A percentile compares a stretch with the other conserved stretches of the same genome.
These are phyloP conservation scores for Steinernema carpocapsae DNA, from an alignment of 2,888 invertebrate genomes.

Conservation along the genomic window DNA sequence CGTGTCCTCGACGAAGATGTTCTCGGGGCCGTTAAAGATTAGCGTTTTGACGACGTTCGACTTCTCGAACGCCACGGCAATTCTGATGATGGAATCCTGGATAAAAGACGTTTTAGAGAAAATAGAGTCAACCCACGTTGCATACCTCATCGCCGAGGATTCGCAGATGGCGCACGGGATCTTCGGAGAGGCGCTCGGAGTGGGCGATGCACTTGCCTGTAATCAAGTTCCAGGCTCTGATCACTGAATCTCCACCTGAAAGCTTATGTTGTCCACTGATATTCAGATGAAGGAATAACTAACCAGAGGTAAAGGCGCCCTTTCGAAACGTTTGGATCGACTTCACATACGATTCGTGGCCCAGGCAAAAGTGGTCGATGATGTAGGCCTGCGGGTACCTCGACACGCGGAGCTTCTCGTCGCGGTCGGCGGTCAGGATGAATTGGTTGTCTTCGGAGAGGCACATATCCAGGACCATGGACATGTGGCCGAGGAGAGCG, in stretches of 20 bases:
- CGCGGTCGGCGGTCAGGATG: conserved; percentile 55
- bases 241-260: conserved; percentile 21
- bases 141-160: background rate
- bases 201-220: background rate
- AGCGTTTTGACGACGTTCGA: background rate
- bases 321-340: conserved; percentile 39
- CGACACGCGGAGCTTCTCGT: conserved; percentile 58
- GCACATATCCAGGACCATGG: conserved; percentile 56
- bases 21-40: background rate
- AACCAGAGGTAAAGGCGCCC: conserved; percentile 45
- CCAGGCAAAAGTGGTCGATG: conserved; percentile 52
- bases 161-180: conserved; percentile 1
- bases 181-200: background rate
- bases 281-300: background rate
- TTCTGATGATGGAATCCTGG: background rate
- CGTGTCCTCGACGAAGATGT: background rate
- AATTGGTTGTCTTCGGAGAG: conserved; percentile 46
- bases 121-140: too few relatives aligned
- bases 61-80: conserved; percentile 22
- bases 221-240: conserved; percentile 4
- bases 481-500: conserved; percentile 43
- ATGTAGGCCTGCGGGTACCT: conserved; percentile 55
- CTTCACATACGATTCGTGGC: conserved; percentile 50
- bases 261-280: background rate
- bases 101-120: background rate